These are phyloP conservation scores for Apodemia zela DNA, from an alignment of 2,888 invertebrate genomes.

Conservation along the genomic window DNA sequence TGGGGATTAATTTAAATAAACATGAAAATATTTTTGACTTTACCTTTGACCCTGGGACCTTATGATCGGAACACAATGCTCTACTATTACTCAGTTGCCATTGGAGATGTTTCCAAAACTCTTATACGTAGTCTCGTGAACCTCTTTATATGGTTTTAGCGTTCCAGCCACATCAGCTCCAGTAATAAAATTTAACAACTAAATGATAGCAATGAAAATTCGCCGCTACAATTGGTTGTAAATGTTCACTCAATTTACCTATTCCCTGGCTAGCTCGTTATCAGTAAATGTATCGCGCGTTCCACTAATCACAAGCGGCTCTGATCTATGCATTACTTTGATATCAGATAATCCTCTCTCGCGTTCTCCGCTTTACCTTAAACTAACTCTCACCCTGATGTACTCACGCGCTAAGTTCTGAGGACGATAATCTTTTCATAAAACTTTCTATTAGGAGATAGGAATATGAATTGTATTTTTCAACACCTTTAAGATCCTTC, in stretches of 20 bases:
- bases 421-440: constrained; percentile 10
- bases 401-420: background rate
- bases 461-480: background rate
- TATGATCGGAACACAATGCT: too few relatives aligned
- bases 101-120: too few relatives aligned
- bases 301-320: background rate
- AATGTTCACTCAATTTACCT: background rate
- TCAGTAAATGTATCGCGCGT: background rate
- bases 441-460: background rate
- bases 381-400: too few relatives aligned
- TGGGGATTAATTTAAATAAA: too few relatives aligned
- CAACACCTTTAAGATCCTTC: background rate
- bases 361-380: background rate
- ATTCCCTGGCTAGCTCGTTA: background rate
- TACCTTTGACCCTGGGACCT: too few relatives aligned
- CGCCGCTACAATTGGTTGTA: background rate
- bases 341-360: constrained; percentile 9
- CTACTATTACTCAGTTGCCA: too few relatives aligned
- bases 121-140: too few relatives aligned
- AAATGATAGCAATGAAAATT: background rate
- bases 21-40: too few relatives aligned
- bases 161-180: too few relatives aligned
- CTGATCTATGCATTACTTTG: background rate
- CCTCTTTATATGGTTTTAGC: too few relatives aligned
- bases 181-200: too few relatives aligned